These are phyloP conservation scores for Dunckerocampus dactyliophorus DNA, from an alignment of 2,113 vertebrate genomes.

Conservation along the genomic window DNA sequence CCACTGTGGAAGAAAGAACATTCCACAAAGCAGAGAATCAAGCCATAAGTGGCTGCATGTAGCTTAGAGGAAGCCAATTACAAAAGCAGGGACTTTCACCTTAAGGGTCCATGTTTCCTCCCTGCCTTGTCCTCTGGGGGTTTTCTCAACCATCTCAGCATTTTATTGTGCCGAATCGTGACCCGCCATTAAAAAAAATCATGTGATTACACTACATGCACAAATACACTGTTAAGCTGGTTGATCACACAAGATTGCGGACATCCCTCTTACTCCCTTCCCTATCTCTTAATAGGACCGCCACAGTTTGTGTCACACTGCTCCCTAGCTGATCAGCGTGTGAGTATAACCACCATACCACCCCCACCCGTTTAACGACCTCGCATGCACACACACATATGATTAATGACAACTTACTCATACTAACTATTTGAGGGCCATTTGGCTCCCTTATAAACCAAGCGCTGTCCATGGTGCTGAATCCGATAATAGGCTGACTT, in stretches of 20 bases:
- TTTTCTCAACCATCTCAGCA: not conserved
- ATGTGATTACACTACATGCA: not conserved
- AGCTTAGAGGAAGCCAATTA: not conserved
- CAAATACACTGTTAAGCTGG: not conserved
- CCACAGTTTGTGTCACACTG: conserved; percentile 56
- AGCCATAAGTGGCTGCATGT: not conserved
- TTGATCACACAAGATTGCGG: conserved; percentile 3
- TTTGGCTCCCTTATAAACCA: not conserved
- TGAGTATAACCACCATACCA: conserved; percentile 27
- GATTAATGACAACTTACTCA: conserved; percentile 60
- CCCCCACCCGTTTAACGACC: conserved; percentile 3
- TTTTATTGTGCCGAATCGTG: not conserved
- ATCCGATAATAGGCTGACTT: conserved; percentile 23
- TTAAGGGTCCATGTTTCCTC: not conserved
- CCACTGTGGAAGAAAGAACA: not conserved
- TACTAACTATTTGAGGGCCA: conserved; percentile 33
- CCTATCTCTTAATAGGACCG: conserved; percentile 40
- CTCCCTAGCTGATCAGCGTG: conserved; percentile 35
- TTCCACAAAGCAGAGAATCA: not conserved
- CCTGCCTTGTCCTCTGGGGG: not conserved
- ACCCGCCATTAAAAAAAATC: not conserved
- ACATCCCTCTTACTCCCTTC: not conserved
- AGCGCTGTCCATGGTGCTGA: conserved; percentile 76
- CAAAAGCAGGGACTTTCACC: not conserved
- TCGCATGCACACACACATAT: not conserved